Evolutionary conservation across 2,113 vertebrate genomes (phyloP).

Genomic region (Ceyx melanurus): DNA sequence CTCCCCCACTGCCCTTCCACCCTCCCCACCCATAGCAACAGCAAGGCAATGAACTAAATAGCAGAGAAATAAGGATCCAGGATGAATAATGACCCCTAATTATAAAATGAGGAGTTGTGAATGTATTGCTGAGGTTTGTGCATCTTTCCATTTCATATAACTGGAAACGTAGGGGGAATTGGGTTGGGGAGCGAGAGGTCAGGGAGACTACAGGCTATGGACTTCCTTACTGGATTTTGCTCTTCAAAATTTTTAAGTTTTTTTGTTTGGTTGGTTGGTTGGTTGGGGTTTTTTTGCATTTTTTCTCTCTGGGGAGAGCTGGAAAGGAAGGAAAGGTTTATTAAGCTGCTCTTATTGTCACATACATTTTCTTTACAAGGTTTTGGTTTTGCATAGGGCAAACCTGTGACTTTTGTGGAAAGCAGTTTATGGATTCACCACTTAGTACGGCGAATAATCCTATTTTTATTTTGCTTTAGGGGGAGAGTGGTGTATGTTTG

Average conservation of each 20-base stretch:
- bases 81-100: neutral
- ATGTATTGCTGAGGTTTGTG: conserved; percentile 8
- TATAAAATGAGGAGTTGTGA: conserved; percentile 4
- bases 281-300: too few relatives aligned
- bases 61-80: conserved; percentile 2
- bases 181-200: neutral
- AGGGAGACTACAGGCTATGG: neutral
- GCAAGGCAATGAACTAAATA: neutral
- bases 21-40: neutral
- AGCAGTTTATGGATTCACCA: neutral
- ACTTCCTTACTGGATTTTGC: neutral
- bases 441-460: neutral
- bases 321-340: neutral
- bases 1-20: neutral
- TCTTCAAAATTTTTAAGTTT: neutral
- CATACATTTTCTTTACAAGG: neutral
- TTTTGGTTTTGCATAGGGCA: neutral
- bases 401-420: neutral
- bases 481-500: neutral
- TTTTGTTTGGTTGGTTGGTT: too few relatives aligned
- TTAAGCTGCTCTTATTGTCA: neutral
- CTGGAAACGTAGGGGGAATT: neutral
- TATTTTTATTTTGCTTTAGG: neutral
- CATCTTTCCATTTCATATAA: neutral
- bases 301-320: neutral